Evolutionary conservation across 2,888 invertebrate species (phyloP), one percentile per base, ranked within the genome.

Genomic region (Drosophila quinaria): DNA sequence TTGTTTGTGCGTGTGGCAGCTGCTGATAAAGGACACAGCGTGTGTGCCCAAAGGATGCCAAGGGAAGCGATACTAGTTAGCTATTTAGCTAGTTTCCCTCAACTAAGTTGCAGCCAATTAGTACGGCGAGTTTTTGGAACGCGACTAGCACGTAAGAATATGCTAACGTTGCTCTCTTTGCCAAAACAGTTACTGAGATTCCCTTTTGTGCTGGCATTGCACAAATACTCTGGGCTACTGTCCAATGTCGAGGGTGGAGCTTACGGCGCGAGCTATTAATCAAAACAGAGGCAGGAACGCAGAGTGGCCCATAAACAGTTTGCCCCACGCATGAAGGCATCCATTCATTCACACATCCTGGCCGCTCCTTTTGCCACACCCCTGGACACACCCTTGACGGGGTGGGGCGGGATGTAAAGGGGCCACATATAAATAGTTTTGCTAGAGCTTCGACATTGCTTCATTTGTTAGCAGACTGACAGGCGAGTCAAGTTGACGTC

Each of bases 401-500:
- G 17, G 6, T 25, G 50, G 41, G 17, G 10, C 37, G 66, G 51
- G n/a, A 4, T 4, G 4, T 5, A 5, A 17, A n/a, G 52, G 37
- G 17, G 15, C n/a, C 46, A 68, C 72, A 80, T 80, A 87, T 78
- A 82, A 85, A 85, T 84, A 85, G 85, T 87, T 87, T 65, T 49
- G 47, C 55, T 46, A 46, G 41, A 46, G 70, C 69, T 67, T 65
- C 51, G 66, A 51, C 67, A 59, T 62, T 65, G 67, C 69, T 67
- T 61, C 87, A 87, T 87, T 84, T 80, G 82, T 87, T 71, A 68
- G 80, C 68, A 49, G 78, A 66, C 75, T 61, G 80, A 62, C 76
- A 76, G 70, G 35, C 72, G 64, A 81, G 87, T 79, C 74, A 81
- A 83, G 66, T 76, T 73, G 76, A 62, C 37, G 61, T 60, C 39